Percentiles rank a stretch among this genome's conserved stretches.
Conservation (phyloP, 2,888 invertebrate genomes). For the Zele albiditarsus region DNA sequence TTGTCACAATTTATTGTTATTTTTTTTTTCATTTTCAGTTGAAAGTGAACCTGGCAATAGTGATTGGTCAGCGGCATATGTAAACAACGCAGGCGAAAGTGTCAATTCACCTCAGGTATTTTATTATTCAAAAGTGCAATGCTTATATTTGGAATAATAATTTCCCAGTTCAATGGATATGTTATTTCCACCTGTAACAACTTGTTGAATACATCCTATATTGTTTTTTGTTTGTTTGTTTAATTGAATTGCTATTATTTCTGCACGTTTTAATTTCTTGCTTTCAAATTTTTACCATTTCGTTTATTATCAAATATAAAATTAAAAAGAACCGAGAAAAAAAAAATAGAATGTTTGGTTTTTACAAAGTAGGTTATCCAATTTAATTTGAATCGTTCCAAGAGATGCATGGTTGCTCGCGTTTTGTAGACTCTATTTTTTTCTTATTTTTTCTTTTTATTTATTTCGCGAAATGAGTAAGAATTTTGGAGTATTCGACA, state of each 20-base stretch:
- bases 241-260: constrained; percentile 28
- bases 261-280: constrained; percentile 33
- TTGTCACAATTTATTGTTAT: neutral
- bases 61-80: constrained; percentile 63
- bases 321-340: neutral
- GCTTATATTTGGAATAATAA: constrained; percentile 36
- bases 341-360: constrained; percentile 8
- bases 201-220: constrained; percentile 70
- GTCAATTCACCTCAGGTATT: constrained; percentile 69
- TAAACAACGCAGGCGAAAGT: constrained; percentile 54
- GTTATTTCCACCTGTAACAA: constrained; percentile 60
- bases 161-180: constrained; percentile 25
- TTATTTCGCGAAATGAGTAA: constrained; percentile 13
- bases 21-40: constrained; percentile 54
- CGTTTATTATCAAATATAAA: neutral
- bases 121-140: neutral
- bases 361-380: neutral
- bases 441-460: constrained; percentile 11
- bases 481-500: constrained; percentile 69
- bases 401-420: constrained; percentile 11
- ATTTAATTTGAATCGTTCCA: neutral
- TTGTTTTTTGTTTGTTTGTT: constrained; percentile 51
- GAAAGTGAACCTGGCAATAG: constrained; percentile 64
- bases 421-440: neutral
- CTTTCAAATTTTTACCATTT: constrained; percentile 15